phyloP scores from a whole-genome alignment of 2,797 vertebrate species.

The Sparus aurata region DNA sequence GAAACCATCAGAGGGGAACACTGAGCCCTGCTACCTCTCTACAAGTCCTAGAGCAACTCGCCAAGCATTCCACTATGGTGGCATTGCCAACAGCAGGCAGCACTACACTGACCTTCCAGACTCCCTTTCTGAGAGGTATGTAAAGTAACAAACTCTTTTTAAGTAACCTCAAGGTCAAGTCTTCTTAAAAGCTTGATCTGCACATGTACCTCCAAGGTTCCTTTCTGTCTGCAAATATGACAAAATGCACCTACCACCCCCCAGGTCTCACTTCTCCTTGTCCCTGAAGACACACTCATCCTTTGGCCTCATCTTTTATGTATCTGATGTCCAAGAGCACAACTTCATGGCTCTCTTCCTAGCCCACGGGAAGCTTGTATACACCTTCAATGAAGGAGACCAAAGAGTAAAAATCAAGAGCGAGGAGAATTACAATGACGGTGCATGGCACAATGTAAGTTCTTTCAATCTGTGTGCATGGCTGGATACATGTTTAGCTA shows the following conservation, averaged over 20 bases:
- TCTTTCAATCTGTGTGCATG: not conserved
- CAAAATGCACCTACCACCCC: constrained; percentile 19
- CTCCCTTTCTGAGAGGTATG: constrained; percentile 90
- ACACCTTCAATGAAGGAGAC: constrained; percentile 89
- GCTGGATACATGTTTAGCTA: not conserved
- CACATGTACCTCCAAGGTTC: constrained; percentile 5
- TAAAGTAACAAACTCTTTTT: not conserved
- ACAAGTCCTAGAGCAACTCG: constrained; percentile 83
- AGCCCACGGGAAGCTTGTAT: constrained; percentile 90
- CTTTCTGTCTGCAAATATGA: constrained; percentile 23
- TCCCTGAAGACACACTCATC: constrained; percentile 92
- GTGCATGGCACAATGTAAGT: constrained; percentile 94
- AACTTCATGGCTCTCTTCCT: constrained; percentile 93
- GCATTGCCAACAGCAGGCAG: constrained; percentile 91
- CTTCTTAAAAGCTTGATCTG: constrained; percentile 2
- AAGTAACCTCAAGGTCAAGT: constrained; percentile 17
- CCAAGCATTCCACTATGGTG: constrained; percentile 89
- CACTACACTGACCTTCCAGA: constrained; percentile 89
- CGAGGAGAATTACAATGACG: constrained; percentile 91
- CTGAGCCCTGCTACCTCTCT: constrained; percentile 86
- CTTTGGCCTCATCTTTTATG: constrained; percentile 93
- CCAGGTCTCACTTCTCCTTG: constrained; percentile 93
- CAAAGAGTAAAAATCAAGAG: constrained; percentile 91
- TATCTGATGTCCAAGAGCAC: constrained; percentile 89
- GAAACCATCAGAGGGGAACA: constrained; percentile 67